phyloP scores from a whole-genome alignment of 2,113 vertebrate genomes.

The Calonectris borealis region DNA sequence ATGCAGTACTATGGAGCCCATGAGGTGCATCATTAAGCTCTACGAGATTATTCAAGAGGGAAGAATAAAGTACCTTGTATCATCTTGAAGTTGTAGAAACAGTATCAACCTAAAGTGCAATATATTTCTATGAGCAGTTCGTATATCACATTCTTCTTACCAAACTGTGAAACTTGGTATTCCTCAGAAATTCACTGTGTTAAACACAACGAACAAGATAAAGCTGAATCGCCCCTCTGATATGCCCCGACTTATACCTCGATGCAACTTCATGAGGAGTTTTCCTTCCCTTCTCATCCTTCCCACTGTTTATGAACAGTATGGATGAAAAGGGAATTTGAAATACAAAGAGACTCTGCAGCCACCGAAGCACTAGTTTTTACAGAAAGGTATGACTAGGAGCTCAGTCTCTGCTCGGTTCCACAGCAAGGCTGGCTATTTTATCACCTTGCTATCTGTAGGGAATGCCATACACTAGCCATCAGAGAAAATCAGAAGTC shows the following conservation, averaged over 20 bases:
- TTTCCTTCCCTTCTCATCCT: neutral
- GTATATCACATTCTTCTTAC: neutral
- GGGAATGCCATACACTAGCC: neutral
- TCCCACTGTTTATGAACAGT: neutral
- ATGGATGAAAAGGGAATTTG: neutral
- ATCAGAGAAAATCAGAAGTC: neutral
- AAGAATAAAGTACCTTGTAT: neutral
- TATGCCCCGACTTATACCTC: neutral
- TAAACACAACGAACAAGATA: neutral
- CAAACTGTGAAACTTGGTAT: neutral
- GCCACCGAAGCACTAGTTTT: neutral
- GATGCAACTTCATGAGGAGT: neutral
- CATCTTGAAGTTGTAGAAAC: neutral
- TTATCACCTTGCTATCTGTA: neutral
- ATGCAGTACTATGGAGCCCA: neutral
- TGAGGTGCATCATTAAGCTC: neutral
- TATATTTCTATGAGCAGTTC: neutral
- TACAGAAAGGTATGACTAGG: neutral
- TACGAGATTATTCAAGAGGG: neutral
- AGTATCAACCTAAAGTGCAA: neutral
- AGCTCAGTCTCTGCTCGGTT: neutral
- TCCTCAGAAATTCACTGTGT: neutral
- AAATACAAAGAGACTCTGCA: neutral
- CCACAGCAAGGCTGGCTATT: neutral
- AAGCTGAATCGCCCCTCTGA: neutral